Base-by-base conservation (phyloP, 1,140 invertebrate species). In the Lasaia peninsularis region DNA sequence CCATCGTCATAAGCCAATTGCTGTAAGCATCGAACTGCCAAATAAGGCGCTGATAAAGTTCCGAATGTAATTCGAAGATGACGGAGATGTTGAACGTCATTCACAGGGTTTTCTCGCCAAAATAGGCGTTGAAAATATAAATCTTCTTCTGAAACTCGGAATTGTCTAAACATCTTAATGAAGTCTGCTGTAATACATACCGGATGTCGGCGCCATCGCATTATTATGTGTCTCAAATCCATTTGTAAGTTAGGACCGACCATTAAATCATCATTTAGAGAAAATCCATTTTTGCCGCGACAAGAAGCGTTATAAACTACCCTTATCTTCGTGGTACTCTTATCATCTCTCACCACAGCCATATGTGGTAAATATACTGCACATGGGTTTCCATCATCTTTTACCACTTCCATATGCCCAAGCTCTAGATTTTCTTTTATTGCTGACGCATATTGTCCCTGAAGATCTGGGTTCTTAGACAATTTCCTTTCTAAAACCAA, bases 31-130 rank as follows among this genome's bases (percentile, higher is more conserved):
- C 55, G 57, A 9, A 70, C 59, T 12, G 64, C 64, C 9, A 67
- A 40, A 44, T 70, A 70, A 18, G 62, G 67, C 31, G 67, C 64
- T 21, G 56, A 62, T 0, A 61, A 59, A 5, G 68, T 63, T 0
- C 67, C 67, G 48, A 69, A 67, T 0, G 65, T 70, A 9, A 67
- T 35, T 24, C 52, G 48, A 1, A 63, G 21, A 10, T 65, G 18
- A n/a, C 49, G 53, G 14, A 58, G 62, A 56, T 63, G 57, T 48
- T 52, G 18, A n/a, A 69, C 52, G 14, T 54, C 50, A 2, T 62
- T 24, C 34, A 48, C 34, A 14, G 58, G 50, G n/a, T 49, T 28
- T 14, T 57, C 33, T 8, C 62, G 33, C 62, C 62, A 64, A 3
- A 64, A 6, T 1, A 68, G n/a, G 7, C 62, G 34, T 12, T 65